A percentile compares a stretch with the other conserved stretches of the same genome.
phyloP scores from a whole-genome alignment of 2,797 vertebrate species.

The Ispidina lecontei region DNA sequence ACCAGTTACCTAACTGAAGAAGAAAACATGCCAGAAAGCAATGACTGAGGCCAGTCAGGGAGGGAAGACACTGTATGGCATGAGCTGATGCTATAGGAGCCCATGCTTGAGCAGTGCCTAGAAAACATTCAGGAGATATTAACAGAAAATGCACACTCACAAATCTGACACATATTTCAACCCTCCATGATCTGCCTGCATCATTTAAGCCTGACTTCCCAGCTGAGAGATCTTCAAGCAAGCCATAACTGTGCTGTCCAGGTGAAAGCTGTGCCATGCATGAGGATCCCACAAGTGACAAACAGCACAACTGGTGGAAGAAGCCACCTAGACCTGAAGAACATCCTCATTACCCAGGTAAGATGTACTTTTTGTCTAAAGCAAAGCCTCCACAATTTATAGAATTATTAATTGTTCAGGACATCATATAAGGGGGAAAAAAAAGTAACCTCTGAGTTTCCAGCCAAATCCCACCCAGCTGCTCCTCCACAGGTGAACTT shows the following conservation, averaged over 20 bases:
- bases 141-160: neutral
- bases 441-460: neutral
- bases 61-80: neutral
- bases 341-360: neutral
- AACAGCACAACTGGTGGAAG: neutral
- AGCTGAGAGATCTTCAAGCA: neutral
- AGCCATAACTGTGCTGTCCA: neutral
- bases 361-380: neutral
- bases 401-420: neutral
- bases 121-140: neutral
- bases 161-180: neutral
- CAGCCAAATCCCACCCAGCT: neutral
- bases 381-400: neutral
- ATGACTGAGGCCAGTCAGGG: neutral
- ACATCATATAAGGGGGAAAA: neutral
- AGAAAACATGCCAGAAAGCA: neutral
- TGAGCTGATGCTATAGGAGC: neutral
- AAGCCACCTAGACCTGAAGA: neutral
- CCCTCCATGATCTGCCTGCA: neutral
- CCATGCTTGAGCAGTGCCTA: neutral
- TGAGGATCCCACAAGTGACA: accelerated
- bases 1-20: neutral
- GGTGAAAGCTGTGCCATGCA: neutral
- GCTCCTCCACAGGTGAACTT: neutral
- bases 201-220: neutral